phyloP scores from a whole-genome alignment of 2,888 invertebrate species.

The Argyresthia albistria region DNA sequence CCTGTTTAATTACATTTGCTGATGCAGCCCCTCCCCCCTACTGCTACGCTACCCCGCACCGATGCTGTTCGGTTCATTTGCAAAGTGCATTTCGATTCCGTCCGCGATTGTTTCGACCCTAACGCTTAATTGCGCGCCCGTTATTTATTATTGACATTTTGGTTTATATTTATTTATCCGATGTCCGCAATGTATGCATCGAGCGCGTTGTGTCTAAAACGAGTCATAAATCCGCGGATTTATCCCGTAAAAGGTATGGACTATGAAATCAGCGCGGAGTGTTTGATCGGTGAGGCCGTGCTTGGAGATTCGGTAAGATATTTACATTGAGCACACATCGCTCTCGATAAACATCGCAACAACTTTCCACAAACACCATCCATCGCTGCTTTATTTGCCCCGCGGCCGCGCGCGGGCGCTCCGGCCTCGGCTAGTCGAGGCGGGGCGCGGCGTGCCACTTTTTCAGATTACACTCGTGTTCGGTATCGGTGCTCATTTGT shows the following conservation, averaged over 20 bases:
- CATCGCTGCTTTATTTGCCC: no score
- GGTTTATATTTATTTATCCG: constrained; percentile 45
- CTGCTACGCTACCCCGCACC: constrained; percentile 13
- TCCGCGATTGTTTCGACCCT: constrained; percentile 53
- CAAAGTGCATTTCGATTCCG: constrained; percentile 70
- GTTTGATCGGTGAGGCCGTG: background rate
- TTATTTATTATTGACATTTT: constrained; percentile 63
- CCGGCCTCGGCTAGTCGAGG: constrained; percentile 19
- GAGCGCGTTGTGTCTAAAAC: constrained; percentile 21
- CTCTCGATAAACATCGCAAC: constrained; percentile 64
- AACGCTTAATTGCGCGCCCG: constrained; percentile 54
- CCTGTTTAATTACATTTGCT: constrained; percentile 58
- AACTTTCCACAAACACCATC: constrained; percentile 58
- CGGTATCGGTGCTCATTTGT: constrained; percentile 67
- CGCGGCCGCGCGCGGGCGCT: constrained; percentile 41
- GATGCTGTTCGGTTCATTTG: constrained; percentile 57
- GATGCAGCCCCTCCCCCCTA: constrained; percentile 20
- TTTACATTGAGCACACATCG: constrained; percentile 33
- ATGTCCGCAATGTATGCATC: constrained; percentile 25
- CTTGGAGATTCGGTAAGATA: constrained; percentile 1
- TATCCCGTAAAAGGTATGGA: background rate
- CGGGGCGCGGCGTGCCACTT: constrained; percentile 3
- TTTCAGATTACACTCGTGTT: constrained; percentile 50
- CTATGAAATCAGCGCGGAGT: background rate
- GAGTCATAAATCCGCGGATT: constrained; percentile 4